Evolutionary conservation across 2,113 vertebrate species (phyloP).

Genomic region (Entomyzon cyanotis): DNA sequence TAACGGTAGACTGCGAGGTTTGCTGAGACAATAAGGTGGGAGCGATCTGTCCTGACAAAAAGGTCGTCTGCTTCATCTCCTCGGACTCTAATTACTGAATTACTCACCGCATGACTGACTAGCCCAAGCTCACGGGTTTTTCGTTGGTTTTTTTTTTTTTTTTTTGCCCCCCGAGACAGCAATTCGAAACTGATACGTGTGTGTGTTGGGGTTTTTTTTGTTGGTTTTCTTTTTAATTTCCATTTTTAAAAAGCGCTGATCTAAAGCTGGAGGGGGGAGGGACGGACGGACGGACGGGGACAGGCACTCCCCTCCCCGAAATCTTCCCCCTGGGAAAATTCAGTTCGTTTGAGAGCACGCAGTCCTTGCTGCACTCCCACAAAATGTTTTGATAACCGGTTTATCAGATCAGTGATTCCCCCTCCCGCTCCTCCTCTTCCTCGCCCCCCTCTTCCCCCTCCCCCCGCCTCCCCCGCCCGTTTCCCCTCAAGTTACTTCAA

Average conservation of each 20-base stretch:
- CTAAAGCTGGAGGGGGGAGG: too few relatives aligned
- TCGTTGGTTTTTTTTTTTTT: neutral
- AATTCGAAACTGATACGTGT: neutral
- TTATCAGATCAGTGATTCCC: too few relatives aligned
- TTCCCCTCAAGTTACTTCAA: constrained; percentile 78
- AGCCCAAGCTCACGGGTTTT: neutral
- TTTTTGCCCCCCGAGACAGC: neutral
- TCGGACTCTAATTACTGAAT: constrained; percentile 66
- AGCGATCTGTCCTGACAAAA: constrained; percentile 65
- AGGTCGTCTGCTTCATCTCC: constrained; percentile 56
- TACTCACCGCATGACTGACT: too few relatives aligned
- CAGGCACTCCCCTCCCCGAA: too few relatives aligned
- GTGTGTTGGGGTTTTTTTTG: constrained; percentile 35
- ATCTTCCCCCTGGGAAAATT: too few relatives aligned
- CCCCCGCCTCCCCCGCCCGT: neutral
- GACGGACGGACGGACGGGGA: too few relatives aligned
- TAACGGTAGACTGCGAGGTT: constrained; percentile 51
- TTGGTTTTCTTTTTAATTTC: constrained; percentile 30
- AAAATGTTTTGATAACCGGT: too few relatives aligned
- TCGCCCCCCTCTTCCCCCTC: too few relatives aligned
- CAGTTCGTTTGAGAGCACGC: too few relatives aligned
- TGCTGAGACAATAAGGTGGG: constrained; percentile 30
- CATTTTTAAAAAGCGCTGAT: too few relatives aligned
- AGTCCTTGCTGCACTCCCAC: too few relatives aligned
- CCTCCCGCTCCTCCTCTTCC: too few relatives aligned